phyloP scores from a whole-genome alignment of 2,797 vertebrate genomes.

The Eulemur mongoz region DNA sequence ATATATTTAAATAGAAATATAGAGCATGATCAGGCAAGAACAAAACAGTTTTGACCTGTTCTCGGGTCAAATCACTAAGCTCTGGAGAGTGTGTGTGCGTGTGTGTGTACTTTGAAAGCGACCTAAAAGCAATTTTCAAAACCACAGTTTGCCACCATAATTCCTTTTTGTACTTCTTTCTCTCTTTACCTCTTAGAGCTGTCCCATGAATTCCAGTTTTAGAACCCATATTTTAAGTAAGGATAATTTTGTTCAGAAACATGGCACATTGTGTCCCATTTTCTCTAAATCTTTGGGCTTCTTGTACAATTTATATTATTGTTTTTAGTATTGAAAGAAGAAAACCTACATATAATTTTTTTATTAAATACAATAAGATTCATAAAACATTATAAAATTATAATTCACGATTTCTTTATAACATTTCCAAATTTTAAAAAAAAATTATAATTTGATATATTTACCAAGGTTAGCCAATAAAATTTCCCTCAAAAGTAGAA shows the following conservation, averaged over 20 bases:
- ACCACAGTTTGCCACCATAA: background rate
- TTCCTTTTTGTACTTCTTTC: background rate
- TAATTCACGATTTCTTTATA: background rate
- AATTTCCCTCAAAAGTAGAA: slow-evolving; percentile 29
- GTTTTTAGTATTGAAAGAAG: slow-evolving; percentile 35
- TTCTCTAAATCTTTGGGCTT: background rate
- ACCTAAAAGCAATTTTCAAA: background rate
- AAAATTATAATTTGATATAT: background rate
- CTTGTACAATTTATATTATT: background rate
- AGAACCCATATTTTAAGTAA: slow-evolving; percentile 22
- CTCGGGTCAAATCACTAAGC: background rate
- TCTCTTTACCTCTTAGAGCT: background rate
- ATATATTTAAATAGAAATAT: too few species aligned
- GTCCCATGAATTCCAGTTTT: background rate
- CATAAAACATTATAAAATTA: background rate
- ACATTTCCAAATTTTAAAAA: slow-evolving; percentile 14
- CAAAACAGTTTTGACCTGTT: background rate
- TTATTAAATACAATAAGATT: background rate
- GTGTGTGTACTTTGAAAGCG: background rate
- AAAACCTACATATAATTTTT: slow-evolving; percentile 17
- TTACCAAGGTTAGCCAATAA: background rate
- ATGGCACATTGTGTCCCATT: background rate
- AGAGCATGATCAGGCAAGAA: background rate
- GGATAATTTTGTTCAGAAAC: background rate
- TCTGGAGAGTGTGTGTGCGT: background rate